Evolutionary conservation across 2,888 invertebrate species (phyloP), one percentile per base, ranked within the genome.

Genomic region (Eilema caniola): DNA sequence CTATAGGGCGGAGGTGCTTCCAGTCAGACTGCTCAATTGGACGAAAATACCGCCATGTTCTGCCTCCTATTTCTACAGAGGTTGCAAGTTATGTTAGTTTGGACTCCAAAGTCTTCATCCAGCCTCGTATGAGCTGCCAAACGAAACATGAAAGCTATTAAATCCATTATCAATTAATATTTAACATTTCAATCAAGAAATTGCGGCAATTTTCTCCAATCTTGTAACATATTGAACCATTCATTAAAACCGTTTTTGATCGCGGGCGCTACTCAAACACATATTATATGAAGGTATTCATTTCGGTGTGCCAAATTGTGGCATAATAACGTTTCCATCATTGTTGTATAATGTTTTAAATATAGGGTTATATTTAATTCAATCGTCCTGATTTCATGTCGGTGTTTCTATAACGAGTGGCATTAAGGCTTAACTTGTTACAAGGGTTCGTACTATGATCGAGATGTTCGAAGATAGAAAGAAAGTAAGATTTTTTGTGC

Each of bases 231-330:
- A 47, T 25, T 60, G 24, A 20, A 67, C 3, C 25, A 24, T 62
- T 62, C 62, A 20, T 41, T 62, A 41, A 24, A 77, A 80, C 64
- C 72, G 65, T 76, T 80, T 81, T 80, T 78, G 68, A 73, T 65
- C 41, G 37, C 8, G 11, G 20, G 37, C 0, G 23, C 24, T 62
- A 71, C 25, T 75, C 67, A 74, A 75, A 71, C 69, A 71, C 66
- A 64, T 69, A 33, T 74, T 77, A 75, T 80, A 80, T 59, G 65
- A 77, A 81, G 71, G 75, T 73, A 77, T 83, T 83, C 79, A 83
- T 84, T 83, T 79, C 59, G 71, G 25, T 70, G 72, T 66, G 68
- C 74, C 75, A 70, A 78, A 80, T 79, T 75, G 75, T 77, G 70
- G 70, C 73, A 65, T 47, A 67, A 68, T 78, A 76, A 82, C 79